phyloP scores from a whole-genome alignment of 92 coral and sea anemone species.

The Palythoa grandiflora region DNA sequence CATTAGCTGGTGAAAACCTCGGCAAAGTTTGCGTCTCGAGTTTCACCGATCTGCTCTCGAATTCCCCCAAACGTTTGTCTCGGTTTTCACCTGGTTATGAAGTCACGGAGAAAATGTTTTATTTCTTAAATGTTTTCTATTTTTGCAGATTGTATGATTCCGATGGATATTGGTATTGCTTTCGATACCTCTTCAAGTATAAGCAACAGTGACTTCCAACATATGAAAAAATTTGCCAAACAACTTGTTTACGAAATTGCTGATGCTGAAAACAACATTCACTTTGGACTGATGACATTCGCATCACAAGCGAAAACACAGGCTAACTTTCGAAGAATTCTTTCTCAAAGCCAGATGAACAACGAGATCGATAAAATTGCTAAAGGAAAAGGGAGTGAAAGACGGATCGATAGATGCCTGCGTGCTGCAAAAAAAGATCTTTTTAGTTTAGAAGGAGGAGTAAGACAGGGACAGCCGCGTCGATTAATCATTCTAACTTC shows the following conservation, averaged over 20 bases:
- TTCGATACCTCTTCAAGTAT: slow-evolving; percentile 63
- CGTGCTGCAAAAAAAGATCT: slow-evolving; percentile 62
- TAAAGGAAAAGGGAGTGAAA: slow-evolving; percentile 38
- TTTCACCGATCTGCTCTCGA: too few species aligned
- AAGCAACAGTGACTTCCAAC: slow-evolving; percentile 61
- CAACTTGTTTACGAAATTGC: slow-evolving; percentile 66
- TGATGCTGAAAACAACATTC: slow-evolving; percentile 76
- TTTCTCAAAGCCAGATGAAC: slow-evolving; percentile 60
- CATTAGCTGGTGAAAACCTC: too few species aligned
- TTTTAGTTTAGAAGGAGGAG: slow-evolving; percentile 66
- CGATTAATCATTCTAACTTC: slow-evolving; percentile 68
- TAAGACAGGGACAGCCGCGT: slow-evolving; percentile 71
- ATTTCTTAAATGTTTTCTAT: background rate
- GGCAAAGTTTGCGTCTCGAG: too few species aligned
- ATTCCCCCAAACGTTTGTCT: too few species aligned
- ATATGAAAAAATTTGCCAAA: slow-evolving; percentile 66
- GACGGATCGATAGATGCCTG: slow-evolving; percentile 62
- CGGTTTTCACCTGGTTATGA: too few species aligned
- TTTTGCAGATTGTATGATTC: slow-evolving; percentile 69
- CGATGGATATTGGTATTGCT: slow-evolving; percentile 85
- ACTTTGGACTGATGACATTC: slow-evolving; percentile 73
- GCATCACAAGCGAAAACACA: slow-evolving; percentile 63
- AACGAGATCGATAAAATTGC: slow-evolving; percentile 54
- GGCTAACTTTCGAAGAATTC: slow-evolving; percentile 60
- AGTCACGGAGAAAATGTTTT: too few species aligned